Evolutionary conservation across 2,797 vertebrate species (phyloP).

Genomic region (Darevskia mixta): DNA sequence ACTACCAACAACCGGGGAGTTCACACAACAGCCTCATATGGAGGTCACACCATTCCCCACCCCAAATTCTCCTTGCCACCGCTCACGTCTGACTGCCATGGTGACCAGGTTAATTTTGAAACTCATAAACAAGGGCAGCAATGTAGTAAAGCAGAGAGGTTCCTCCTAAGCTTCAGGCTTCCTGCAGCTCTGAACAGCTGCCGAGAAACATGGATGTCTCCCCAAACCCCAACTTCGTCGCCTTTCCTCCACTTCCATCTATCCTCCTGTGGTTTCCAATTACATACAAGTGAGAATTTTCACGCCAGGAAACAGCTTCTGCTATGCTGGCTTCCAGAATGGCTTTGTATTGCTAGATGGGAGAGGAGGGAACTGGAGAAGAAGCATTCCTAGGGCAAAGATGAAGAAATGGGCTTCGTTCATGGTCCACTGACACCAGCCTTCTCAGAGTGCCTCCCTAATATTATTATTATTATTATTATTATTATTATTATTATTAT

Average conservation of each 20-base stretch:
- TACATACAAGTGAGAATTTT: not conserved
- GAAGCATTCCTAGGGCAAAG: not conserved
- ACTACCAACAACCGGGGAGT: not conserved
- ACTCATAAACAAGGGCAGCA: not conserved
- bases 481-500: too few species aligned
- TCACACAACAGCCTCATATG: not conserved
- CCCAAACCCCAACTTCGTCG: not conserved
- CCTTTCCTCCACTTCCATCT: not conserved
- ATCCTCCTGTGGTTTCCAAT: not conserved
- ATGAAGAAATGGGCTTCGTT: not conserved
- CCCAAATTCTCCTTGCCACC: not conserved
- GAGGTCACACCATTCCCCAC: not conserved
- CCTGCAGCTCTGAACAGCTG: not conserved
- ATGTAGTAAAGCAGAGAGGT: not conserved
- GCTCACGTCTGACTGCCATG: not conserved
- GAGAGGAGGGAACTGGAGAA: not conserved
- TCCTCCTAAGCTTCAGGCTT: constrained; percentile 4
- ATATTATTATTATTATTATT: too few species aligned
- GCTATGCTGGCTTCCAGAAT: not conserved
- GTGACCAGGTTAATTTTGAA: constrained; percentile 12
- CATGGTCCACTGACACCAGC: not conserved
- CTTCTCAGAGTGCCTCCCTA: not conserved
- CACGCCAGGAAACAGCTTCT: not conserved
- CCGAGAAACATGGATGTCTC: not conserved
- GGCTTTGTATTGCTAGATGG: not conserved